These are phyloP conservation scores for Cercopithecus mona DNA, from an alignment of 2,113 vertebrate species.

Conservation along the genomic window DNA sequence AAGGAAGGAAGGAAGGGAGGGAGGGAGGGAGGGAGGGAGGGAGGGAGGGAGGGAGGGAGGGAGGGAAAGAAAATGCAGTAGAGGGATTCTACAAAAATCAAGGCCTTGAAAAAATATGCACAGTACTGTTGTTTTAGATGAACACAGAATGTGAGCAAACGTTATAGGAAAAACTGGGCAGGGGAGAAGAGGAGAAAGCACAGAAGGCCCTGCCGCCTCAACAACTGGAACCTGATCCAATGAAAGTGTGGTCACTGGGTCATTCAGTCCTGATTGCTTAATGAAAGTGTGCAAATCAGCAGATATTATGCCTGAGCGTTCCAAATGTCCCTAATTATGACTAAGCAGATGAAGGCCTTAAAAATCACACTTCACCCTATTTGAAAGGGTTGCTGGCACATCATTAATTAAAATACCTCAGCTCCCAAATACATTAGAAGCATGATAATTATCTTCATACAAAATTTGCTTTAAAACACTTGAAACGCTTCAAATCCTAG, in stretches of 20 bases:
- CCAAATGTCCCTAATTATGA: constrained; percentile 78
- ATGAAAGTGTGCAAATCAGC: constrained; percentile 78
- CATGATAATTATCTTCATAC: constrained; percentile 76
- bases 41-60: too few species aligned
- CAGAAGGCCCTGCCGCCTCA: not conserved
- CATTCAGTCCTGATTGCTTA: constrained; percentile 62
- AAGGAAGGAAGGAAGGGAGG: too few species aligned
- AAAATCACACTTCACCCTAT: constrained; percentile 80
- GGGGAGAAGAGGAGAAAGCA: not conserved
- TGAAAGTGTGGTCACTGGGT: constrained; percentile 10
- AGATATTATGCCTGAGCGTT: constrained; percentile 64
- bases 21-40: too few species aligned
- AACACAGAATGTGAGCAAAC: not conserved
- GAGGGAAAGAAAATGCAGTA: not conserved
- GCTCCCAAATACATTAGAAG: constrained; percentile 80
- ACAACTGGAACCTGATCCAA: not conserved
- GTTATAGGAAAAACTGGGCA: not conserved
- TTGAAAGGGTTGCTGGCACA: constrained; percentile 82
- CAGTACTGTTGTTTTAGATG: not conserved
- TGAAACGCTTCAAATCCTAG: constrained; percentile 67
- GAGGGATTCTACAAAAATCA: not conserved
- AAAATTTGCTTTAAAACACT: constrained; percentile 80
- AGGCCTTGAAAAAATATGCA: not conserved
- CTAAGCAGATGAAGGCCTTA: constrained; percentile 80
- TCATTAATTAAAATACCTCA: constrained; percentile 79